These are phyloP conservation scores for pig (Sus scrofa) DNA, from an alignment of 2,113 vertebrate species.

Conservation along the genomic window DNA sequence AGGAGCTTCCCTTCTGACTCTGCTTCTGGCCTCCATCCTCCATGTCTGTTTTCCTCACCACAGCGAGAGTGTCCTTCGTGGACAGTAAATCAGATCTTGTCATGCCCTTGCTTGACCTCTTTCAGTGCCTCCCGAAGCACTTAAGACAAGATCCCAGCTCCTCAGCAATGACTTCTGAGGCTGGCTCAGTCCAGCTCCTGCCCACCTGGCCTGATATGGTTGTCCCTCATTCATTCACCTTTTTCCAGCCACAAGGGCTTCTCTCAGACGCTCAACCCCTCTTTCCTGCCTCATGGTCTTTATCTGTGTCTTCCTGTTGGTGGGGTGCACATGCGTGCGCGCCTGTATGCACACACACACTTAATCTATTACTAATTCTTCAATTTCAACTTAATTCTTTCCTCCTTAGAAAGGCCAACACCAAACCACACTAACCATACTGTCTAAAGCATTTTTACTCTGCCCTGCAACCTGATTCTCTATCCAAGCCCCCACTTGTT, in stretches of 20 bases:
- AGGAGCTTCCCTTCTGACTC: neutral
- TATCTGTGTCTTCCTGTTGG: neutral
- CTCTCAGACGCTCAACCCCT: neutral
- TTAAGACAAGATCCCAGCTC: neutral
- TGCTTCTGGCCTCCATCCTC: neutral
- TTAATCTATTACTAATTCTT: neutral
- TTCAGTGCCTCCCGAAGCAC: neutral
- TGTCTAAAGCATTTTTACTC: neutral
- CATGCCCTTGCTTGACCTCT: neutral
- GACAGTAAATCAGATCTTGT: neutral
- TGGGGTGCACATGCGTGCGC: neutral
- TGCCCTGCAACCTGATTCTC: neutral
- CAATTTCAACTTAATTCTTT: neutral
- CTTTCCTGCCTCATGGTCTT: neutral
- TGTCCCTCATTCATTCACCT: neutral
- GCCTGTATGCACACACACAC: accelerated
- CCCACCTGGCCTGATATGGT: neutral
- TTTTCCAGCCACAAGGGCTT: neutral
- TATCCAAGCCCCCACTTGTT: neutral
- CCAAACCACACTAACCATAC: neutral
- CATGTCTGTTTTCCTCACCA: neutral
- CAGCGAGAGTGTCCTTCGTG: neutral
- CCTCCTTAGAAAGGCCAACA: neutral
- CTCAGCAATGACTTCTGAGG: neutral
- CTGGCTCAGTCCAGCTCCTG: no score